Conservation (phyloP, 1,140 invertebrate genomes). For the Heliconius congener region DNA sequence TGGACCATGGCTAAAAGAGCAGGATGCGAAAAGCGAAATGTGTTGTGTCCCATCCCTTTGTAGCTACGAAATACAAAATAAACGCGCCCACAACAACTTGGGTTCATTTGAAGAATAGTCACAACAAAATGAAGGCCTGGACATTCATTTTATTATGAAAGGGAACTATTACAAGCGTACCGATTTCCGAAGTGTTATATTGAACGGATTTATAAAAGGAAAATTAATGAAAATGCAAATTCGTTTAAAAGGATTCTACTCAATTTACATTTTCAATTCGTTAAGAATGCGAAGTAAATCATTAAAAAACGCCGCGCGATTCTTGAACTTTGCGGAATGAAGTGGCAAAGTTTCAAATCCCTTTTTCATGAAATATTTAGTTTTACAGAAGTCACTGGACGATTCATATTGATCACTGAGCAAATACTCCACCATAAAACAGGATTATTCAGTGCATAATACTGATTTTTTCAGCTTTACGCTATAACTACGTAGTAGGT, state of each 20-base stretch:
- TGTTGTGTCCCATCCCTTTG: conserved; percentile 40
- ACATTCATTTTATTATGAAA: conserved; percentile 18
- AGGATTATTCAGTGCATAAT: no score
- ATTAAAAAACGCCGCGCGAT: conserved; percentile 19
- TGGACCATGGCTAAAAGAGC: conserved; percentile 24
- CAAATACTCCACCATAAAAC: no score
- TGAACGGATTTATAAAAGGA: conserved; percentile 12
- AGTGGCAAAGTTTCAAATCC: conserved; percentile 16
- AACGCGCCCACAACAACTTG: conserved; percentile 39
- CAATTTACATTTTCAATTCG: conserved; percentile 20
- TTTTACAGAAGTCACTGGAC: conserved; percentile 8
- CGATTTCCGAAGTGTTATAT: conserved; percentile 16
- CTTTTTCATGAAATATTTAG: conserved; percentile 1
- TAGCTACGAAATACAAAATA: conserved; percentile 37
- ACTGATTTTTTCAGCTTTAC: no score
- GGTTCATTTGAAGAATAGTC: conserved; percentile 22
- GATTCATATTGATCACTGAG: background rate
- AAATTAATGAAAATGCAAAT: conserved; percentile 16
- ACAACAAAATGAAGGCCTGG: background rate
- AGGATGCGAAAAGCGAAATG: conserved; percentile 33
- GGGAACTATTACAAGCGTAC: conserved; percentile 16
- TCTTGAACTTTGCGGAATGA: conserved; percentile 14
- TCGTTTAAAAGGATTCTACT: conserved; percentile 26
- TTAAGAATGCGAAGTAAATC: conserved; percentile 21
- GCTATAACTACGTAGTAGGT: no score